phyloP scores from a whole-genome alignment of 37 sponge, comb jelly and placozoan species.

The Geodia barretti region DNA sequence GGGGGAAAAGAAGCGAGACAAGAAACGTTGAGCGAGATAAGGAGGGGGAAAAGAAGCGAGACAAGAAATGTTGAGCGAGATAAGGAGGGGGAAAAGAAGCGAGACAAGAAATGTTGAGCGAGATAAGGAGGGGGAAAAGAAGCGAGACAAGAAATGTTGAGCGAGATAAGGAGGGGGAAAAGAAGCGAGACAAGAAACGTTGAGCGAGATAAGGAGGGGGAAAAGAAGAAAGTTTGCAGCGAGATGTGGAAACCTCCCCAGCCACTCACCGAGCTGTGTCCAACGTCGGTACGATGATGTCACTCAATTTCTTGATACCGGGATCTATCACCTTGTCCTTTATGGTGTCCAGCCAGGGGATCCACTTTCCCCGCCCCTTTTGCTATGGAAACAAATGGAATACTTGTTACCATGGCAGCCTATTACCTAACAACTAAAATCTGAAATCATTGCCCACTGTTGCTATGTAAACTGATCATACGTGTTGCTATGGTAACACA shows the following conservation, averaged over 20 bases:
- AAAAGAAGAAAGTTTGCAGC: neutral
- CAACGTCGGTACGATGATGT: slow-evolving; percentile 95
- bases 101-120: no score
- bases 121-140: no score
- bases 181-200: neutral
- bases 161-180: neutral
- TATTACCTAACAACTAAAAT: neutral
- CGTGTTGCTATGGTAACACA: neutral
- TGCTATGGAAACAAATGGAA: slow-evolving; percentile 5
- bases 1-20: no score
- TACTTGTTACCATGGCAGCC: no score
- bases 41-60: no score
- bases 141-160: neutral
- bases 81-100: no score
- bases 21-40: no score
- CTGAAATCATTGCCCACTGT: neutral
- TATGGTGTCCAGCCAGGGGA: slow-evolving; percentile 91
- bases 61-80: no score
- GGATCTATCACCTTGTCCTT: slow-evolving; percentile 65
- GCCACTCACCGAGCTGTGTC: slow-evolving; percentile 79
- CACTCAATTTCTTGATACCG: slow-evolving; percentile 72
- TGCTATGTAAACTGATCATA: neutral
- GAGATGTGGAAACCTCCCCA: neutral
- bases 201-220: neutral
- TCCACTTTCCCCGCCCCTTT: slow-evolving; percentile 95